phyloP scores from a whole-genome alignment of 2,888 invertebrate species.

The Dryocosmus kuriphilus region DNA sequence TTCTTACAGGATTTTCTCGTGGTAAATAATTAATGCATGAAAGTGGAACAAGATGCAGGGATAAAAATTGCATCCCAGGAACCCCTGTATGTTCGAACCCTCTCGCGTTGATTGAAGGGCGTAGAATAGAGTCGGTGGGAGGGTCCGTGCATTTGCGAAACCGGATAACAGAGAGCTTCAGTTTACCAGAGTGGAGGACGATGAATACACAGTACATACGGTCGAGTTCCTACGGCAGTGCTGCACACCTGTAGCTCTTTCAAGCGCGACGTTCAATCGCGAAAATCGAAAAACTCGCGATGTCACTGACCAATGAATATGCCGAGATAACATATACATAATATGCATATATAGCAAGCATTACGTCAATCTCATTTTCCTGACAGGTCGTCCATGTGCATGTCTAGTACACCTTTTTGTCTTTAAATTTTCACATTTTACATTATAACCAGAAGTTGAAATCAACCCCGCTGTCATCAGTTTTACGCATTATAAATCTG shows the following conservation, averaged over 20 bases:
- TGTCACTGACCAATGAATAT: neutral
- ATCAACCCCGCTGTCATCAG: too few relatives aligned
- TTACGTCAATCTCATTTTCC: neutral
- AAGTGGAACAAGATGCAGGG: neutral
- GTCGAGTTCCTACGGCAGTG: slow-evolving; percentile 1
- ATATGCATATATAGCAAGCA: neutral
- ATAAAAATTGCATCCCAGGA: slow-evolving; percentile 12
- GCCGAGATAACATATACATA: neutral
- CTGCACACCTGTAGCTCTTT: slow-evolving; percentile 35
- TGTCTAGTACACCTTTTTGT: too few relatives aligned
- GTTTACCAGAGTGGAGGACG: slow-evolving; percentile 29
- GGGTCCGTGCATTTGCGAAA: slow-evolving; percentile 27
- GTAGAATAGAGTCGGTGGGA: slow-evolving; percentile 16
- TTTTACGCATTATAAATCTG: too few relatives aligned
- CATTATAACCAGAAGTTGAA: too few relatives aligned
- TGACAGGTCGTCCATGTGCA: too few relatives aligned
- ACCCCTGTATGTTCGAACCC: neutral
- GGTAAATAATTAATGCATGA: slow-evolving; percentile 10
- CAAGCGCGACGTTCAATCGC: slow-evolving; percentile 10
- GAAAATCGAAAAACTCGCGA: slow-evolving; percentile 2
- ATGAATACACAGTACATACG: neutral
- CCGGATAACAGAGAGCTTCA: slow-evolving; percentile 34
- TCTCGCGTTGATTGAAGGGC: slow-evolving; percentile 30
- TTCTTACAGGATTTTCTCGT: neutral
- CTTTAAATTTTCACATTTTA: too few relatives aligned